A percentile compares a stretch with the other conserved stretches of the same genome.
phyloP scores from a whole-genome alignment of 2,113 vertebrate species.

The Hypomesus transpacificus region DNA sequence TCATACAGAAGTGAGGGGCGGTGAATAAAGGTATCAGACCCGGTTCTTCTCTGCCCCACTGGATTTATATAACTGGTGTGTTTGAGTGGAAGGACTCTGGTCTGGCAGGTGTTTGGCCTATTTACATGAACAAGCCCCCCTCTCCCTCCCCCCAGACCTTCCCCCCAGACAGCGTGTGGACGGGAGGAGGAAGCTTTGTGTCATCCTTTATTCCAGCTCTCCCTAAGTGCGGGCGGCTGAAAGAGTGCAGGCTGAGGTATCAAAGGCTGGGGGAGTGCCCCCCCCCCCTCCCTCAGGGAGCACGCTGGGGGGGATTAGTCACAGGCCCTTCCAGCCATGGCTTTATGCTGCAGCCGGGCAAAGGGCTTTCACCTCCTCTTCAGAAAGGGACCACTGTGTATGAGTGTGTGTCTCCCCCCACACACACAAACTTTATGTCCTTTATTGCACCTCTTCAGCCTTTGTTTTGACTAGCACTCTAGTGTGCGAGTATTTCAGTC shows the following conservation, averaged over 20 bases:
- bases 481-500: slow-evolving; percentile 5
- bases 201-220: slow-evolving; percentile 76
- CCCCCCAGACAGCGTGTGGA: slow-evolving; percentile 74
- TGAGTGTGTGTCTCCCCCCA: slow-evolving; percentile 6
- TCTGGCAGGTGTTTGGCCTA: slow-evolving; percentile 80
- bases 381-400: slow-evolving; percentile 60
- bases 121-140: slow-evolving; percentile 68
- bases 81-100: slow-evolving; percentile 66
- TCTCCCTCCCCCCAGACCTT: slow-evolving; percentile 46
- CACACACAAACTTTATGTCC: slow-evolving; percentile 49
- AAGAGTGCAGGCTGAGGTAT: slow-evolving; percentile 75
- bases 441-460: slow-evolving; percentile 58
- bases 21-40: slow-evolving; percentile 66
- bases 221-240: slow-evolving; percentile 72
- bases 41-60: slow-evolving; percentile 62
- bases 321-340: slow-evolving; percentile 72
- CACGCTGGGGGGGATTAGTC: slow-evolving; percentile 72
- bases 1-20: slow-evolving; percentile 50
- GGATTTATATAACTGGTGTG: slow-evolving; percentile 62
- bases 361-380: slow-evolving; percentile 57
- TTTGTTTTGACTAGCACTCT: slow-evolving; percentile 66
- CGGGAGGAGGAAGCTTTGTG: slow-evolving; percentile 82
- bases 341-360: slow-evolving; percentile 69
- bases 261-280: slow-evolving; percentile 67
- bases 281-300: slow-evolving; percentile 62